These are phyloP conservation scores for Styela clava DNA, from an alignment of 23 tunicate species.

Conservation along the genomic window DNA sequence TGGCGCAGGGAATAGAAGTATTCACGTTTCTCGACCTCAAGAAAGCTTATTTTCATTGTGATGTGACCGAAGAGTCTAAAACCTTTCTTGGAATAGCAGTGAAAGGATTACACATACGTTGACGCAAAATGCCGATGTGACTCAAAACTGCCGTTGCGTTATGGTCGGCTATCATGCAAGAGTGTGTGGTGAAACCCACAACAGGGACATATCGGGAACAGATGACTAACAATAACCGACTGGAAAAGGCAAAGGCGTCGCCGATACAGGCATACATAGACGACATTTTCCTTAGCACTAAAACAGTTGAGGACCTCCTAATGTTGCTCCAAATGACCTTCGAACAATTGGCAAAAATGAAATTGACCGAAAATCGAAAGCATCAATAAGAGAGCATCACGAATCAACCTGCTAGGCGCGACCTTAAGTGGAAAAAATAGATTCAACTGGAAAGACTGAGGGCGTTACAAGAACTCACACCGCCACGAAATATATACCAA, in stretches of 20 bases:
- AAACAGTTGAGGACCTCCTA: conserved; percentile 25
- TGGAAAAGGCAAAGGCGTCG: not conserved
- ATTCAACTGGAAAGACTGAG: conserved; percentile 27
- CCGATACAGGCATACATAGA: conserved; percentile 29
- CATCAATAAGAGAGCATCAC: not conserved
- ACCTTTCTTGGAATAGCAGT: not conserved
- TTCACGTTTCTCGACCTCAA: not conserved
- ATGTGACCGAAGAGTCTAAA: not conserved
- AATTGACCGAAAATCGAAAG: not conserved
- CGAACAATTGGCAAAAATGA: conserved; percentile 17
- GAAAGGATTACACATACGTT: not conserved
- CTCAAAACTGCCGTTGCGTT: not conserved
- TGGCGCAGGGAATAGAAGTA: not conserved
- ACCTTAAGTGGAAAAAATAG: not conserved
- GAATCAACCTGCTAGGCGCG: conserved; percentile 9
- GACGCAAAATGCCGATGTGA: conserved; percentile 20
- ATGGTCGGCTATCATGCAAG: conserved; percentile 4
- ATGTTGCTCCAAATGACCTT: conserved; percentile 2
- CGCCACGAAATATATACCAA: conserved; percentile 20
- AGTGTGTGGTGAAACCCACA: conserved; percentile 8
- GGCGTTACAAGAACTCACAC: conserved; percentile 18
- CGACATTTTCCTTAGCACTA: conserved; percentile 33
- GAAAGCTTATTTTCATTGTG: conserved; percentile 5
- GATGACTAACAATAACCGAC: not conserved
- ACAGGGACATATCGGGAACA: not conserved